Conservation (phyloP, 2,113 vertebrate genomes). For the Poeciliopsis occidentalis region DNA sequence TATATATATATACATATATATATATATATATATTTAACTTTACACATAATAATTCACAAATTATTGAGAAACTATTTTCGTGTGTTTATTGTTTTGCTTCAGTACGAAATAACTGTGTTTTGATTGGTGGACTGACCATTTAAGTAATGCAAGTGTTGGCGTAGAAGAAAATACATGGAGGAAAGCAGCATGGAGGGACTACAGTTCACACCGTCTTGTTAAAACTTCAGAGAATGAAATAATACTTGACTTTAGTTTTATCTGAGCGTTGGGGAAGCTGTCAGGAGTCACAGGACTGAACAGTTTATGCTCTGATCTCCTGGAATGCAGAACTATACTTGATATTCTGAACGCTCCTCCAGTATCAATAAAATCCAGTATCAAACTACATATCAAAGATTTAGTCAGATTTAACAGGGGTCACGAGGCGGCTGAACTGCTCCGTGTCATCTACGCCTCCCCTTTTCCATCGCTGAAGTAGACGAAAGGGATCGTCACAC, state of each 20-base stretch:
- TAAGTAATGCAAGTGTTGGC: not conserved
- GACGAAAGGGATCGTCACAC: conserved; percentile 62
- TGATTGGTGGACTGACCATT: conserved; percentile 4
- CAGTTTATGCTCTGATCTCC: conserved; percentile 62
- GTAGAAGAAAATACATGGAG: conserved; percentile 31
- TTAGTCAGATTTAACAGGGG: conserved; percentile 66
- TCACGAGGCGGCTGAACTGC: conserved; percentile 59
- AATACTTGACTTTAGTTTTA: conserved; percentile 28
- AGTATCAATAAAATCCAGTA: conserved; percentile 71
- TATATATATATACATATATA: too few species aligned
- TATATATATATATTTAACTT: not conserved
- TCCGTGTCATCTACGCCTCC: conserved; percentile 45
- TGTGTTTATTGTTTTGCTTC: conserved; percentile 2
- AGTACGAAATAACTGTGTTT: conserved; percentile 8
- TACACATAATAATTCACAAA: too few species aligned
- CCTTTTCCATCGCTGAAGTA: conserved; percentile 42
- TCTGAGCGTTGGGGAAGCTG: conserved; percentile 34
- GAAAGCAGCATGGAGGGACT: conserved; percentile 36
- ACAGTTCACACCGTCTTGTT: conserved; percentile 54
- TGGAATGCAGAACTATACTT: conserved; percentile 70
- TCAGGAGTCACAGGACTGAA: conserved; percentile 53
- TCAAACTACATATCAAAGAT: conserved; percentile 72
- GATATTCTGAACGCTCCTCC: conserved; percentile 59
- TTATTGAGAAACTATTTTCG: not conserved
- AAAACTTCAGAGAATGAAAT: conserved; percentile 35